Percentiles rank a stretch among this genome's conserved stretches.
These are phyloP conservation scores for Schlechtendalia chinensis DNA, from an alignment of 1,140 invertebrate genomes.

Conservation along the genomic window DNA sequence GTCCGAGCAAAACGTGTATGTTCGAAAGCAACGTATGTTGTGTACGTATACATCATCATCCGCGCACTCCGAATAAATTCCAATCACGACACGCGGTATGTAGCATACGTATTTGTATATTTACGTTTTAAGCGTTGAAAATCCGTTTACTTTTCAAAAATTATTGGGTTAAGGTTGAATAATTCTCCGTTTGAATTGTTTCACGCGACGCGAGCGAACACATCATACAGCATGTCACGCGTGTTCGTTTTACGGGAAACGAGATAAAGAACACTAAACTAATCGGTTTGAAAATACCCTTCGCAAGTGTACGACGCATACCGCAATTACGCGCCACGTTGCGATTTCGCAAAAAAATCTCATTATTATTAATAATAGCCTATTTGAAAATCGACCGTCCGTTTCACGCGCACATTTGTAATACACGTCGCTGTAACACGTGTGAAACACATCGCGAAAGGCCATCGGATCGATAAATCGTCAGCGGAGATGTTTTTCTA, in stretches of 20 bases:
- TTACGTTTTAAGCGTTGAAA: neutral
- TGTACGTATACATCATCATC: neutral
- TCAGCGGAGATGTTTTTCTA: neutral
- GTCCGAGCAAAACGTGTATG: neutral
- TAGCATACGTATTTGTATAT: no score
- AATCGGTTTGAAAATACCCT: neutral
- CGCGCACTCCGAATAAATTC: no score
- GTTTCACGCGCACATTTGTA: neutral
- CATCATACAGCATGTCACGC: no score
- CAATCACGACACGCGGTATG: no score
- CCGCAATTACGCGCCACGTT: no score
- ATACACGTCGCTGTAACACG: neutral
- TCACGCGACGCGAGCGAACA: no score
- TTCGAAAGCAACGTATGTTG: neutral
- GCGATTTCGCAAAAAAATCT: no score
- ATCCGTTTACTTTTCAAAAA: neutral
- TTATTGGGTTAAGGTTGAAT: constrained; percentile 18
- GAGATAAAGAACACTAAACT: no score
- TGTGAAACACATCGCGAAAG: neutral
- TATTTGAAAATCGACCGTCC: neutral
- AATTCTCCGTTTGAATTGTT: neutral
- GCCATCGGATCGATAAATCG: neutral
- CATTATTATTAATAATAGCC: no score
- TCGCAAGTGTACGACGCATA: no score
- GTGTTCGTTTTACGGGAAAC: no score